Percentiles rank a stretch among this genome's conserved stretches.
phyloP scores from a whole-genome alignment of 2,888 invertebrate genomes.

The Cordilura impudica region DNA sequence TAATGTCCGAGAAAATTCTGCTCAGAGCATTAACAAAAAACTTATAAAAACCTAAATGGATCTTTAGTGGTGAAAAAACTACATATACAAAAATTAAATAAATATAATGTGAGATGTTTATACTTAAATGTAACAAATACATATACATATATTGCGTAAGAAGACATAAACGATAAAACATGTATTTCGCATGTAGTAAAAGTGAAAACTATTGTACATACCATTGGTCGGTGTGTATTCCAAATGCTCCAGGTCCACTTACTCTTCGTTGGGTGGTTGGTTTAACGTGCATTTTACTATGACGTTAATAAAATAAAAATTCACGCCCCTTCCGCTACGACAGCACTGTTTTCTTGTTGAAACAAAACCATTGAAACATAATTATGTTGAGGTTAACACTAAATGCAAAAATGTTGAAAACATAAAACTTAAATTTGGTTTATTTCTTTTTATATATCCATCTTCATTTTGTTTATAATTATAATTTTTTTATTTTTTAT shows the following conservation, averaged over 20 bases:
- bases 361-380: not conserved
- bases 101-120: no score
- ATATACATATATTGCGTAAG: not conserved
- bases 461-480: constrained; percentile 22
- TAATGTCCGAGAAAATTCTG: no score
- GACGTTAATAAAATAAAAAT: constrained; percentile 63
- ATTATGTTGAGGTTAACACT: not conserved
- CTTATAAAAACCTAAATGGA: no score
- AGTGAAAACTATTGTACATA: constrained; percentile 63
- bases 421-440: constrained; percentile 25
- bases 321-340: constrained; percentile 54
- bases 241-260: constrained; percentile 78
- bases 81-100: no score
- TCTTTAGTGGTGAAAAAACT: no score
- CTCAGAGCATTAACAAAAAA: no score
- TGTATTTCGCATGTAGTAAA: not conserved
- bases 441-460: constrained; percentile 46
- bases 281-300: constrained; percentile 76
- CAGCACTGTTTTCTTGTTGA: constrained; percentile 31
- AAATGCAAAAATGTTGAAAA: constrained; percentile 3
- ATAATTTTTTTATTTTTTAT: not conserved
- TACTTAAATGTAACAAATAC: no score
- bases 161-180: constrained; percentile 1
- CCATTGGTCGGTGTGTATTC: constrained; percentile 77
- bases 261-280: constrained; percentile 77